Evolutionary conservation across 2,888 invertebrate species (phyloP), one percentile per base, ranked within the genome.

Genomic region (Drosophila neotestacea): DNA sequence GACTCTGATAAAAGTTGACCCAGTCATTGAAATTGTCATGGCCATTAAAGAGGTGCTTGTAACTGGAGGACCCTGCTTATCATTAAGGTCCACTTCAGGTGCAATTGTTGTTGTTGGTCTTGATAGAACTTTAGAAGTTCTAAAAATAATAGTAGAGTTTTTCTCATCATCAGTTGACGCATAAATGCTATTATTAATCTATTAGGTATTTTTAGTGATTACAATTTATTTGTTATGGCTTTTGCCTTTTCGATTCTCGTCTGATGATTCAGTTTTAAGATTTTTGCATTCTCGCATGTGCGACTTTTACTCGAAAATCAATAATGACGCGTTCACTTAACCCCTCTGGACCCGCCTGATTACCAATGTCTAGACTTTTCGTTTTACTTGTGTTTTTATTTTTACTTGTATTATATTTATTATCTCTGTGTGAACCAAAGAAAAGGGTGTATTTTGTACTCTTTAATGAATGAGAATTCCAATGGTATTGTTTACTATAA

Each of bases 1-100:
- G 16, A 16, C 22, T 44, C 22, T 55, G 56, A 32, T 56, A 38
- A 56, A 63, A 48, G 72, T 78, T 78, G 64, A 78, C 79, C 74
- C 70, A 69, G 32, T 60, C 46, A 22, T 10, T 48, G 22, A 13
- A 30, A 28, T 32, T 30, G 54, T 58, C 58, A 70, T 9, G 51
- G 69, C 16, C 52, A 58, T n/a, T 36, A 28, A 51, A 7, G 16
- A 47, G 39, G 39, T 39, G 39, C 32, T 56, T 46, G 27, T 7
- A n/a, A 39, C 13, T 48, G 10, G 30, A 32, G 13, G 4, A 4
- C 11, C 7, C 6, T 22, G 38, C 60, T 78, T 68, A 75, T 73
- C 70, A 73, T 44, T 11, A 9, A 1, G 13, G 22, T 28, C 13
- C 50, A 41, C 63, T 77, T 63, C 41, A 54, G 42, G 13, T 44